Evolutionary conservation across 2,888 invertebrate species (phyloP), one percentile per base, ranked within the genome.

Genomic region (Eupeodes luniger): DNA sequence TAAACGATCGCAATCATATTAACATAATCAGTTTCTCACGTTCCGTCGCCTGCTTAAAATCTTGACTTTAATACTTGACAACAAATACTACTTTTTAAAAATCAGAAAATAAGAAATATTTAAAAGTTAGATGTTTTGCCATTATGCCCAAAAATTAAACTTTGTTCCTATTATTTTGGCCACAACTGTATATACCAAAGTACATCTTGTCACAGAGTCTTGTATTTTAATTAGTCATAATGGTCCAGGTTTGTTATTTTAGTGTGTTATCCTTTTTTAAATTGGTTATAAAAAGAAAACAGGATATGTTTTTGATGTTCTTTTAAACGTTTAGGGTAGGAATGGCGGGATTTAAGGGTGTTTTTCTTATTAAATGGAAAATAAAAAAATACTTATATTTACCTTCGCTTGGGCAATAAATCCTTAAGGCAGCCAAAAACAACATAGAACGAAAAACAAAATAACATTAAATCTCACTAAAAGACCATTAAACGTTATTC

Each of bases 141-240:
- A 27, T 27, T 1, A 2, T 27, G 2, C 27, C 27, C 27, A 27
- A 27, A 27, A 27, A 27, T 27, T 27, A 27, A 27, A 2, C 27
- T 27, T 27, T 27, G 27, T 27, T 27, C 27, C 27, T 27, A 27
- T 3, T 27, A 27, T 27, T 27, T 27, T 27, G 27, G 2, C 27
- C 3, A 3, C 27, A 27, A 3, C 27, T 27, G 1, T 27, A 27
- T 27, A 27, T 3, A 27, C 27, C 27, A 19, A 19, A 64, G 27
- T 55, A 81, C 85, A 77, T 81, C 66, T 61, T 80, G 76, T 72
- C 67, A 84, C 72, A 83, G 72, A 53, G 57, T 72, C 47, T 49
- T 34, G 19, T 53, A 53, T 81, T 81, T 77, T 77, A 87, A 84
- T 87, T 80, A 87, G 62, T 66, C 66, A 80, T 83, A 51, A 87